Percentiles rank a stretch among this genome's conserved stretches.
phyloP scores from a whole-genome alignment of 1,140 invertebrate genomes.

The Heliconius nattereri region DNA sequence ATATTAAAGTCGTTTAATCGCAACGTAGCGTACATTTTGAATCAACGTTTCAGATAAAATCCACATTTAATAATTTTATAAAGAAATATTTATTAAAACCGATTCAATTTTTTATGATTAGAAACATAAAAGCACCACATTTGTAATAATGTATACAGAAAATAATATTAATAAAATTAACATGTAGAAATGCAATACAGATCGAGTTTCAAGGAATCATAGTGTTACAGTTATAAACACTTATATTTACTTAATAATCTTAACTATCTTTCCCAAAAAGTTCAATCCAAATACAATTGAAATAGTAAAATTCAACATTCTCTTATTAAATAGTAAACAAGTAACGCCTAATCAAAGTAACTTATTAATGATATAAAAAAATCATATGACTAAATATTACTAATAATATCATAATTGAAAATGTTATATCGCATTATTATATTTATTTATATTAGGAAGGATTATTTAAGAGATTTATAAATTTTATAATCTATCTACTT shows the following conservation, averaged over 20 bases:
- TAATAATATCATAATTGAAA: neutral
- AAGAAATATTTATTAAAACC: neutral
- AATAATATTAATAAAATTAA: constrained; percentile 22
- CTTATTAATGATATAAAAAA: neutral
- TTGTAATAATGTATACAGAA: too few species aligned
- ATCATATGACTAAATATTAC: neutral
- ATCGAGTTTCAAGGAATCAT: constrained; percentile 49
- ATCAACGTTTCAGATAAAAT: neutral
- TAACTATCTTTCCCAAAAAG: constrained; percentile 27
- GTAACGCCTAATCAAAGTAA: constrained; percentile 19
- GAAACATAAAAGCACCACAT: neutral
- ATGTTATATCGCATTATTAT: neutral
- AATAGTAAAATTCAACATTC: constrained; percentile 29
- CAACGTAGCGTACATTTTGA: neutral
- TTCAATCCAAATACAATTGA: constrained; percentile 29
- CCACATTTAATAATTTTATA: neutral
- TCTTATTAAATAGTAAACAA: neutral
- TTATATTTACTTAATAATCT: constrained; percentile 28
- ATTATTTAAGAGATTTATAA: neutral
- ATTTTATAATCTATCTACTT: constrained; percentile 13
- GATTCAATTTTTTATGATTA: neutral
- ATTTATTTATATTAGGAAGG: constrained; percentile 4
- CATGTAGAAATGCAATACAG: constrained; percentile 48
- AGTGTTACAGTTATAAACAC: constrained; percentile 33
- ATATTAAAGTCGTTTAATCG: neutral